Evolutionary conservation across 2,797 vertebrate genomes (phyloP), one percentile per base, ranked within the genome.

Genomic region (Anniella stebbinsi): DNA sequence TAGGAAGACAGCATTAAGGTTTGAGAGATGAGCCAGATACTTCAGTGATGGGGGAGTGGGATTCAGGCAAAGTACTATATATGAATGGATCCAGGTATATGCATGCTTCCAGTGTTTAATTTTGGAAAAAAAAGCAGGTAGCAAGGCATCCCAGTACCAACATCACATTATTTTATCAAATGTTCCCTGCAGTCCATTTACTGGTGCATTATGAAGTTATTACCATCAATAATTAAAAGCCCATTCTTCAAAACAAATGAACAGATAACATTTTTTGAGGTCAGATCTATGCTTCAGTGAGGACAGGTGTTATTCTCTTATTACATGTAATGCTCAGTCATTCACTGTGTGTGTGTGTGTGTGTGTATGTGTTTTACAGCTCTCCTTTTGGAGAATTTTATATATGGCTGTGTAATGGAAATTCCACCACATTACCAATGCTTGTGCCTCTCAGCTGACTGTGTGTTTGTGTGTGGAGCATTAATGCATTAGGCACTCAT

Each of bases 171-270:
- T 87, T 93, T 94, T 93, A 88, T 77, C 90, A 91, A 93, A 38
- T 3, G 90, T 77, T 95, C 95, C 95, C 96, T 93, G 88, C 90
- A 91, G 95, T 72, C 95, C 92, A 91, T 93, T 96, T 95, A 91
- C 91, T 57, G 88, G 41, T 51, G 81, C 90, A 86, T 95, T 91
- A 93, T 81, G 87, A 95, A 94, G 91, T 92, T 90, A 93, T 67
- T 76, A 88, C 75, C 41, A 95, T 96, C 80, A 95, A 96, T 95
- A 95, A 96, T 96, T 95, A 92, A 96, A 75, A 89, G 70, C 45
- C 30, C 63, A 51, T 92, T 94, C 70, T 76, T 91, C 82, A 21
- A 95, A 94, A 95, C 92, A 95, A 95, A 96, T 94, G 90, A 66
- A 93, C 30, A 89, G 86, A 78, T 90, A 83, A 75, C 51, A 72